Conservation (phyloP, 2,797 vertebrate species). For the Mastacembelus armatus region DNA sequence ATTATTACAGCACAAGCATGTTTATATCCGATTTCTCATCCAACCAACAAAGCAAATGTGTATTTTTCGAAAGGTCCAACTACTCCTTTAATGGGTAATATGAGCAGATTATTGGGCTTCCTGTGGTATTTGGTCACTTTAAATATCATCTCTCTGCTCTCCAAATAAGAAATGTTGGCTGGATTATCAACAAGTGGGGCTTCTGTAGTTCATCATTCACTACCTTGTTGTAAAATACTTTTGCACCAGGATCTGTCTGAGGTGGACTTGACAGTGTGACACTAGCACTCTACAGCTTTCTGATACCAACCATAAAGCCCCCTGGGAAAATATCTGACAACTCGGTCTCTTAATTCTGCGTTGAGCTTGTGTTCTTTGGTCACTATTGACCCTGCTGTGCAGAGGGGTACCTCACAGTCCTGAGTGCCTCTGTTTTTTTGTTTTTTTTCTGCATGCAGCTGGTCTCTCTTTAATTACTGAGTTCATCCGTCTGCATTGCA, state of each 20-base stretch:
- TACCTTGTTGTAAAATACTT: neutral
- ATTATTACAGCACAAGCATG: too few species aligned
- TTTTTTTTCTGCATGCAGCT: neutral
- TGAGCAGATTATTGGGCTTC: too few species aligned
- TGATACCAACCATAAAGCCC: constrained; percentile 10
- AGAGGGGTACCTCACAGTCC: constrained; percentile 32
- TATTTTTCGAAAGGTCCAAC: too few species aligned
- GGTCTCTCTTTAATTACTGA: neutral
- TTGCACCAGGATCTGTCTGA: neutral
- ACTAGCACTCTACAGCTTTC: too few species aligned
- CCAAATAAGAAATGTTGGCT: neutral
- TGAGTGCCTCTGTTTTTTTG: constrained; percentile 6
- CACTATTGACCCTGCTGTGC: constrained; percentile 6
- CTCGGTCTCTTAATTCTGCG: constrained; percentile 14
- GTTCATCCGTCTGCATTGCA: constrained; percentile 4
- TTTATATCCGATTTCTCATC: too few species aligned
- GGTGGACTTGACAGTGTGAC: too few species aligned
- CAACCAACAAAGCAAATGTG: too few species aligned
- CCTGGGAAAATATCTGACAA: constrained; percentile 32
- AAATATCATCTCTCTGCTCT: neutral
- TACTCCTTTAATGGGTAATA: neutral
- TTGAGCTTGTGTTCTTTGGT: constrained; percentile 41
- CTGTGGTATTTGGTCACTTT: neutral
- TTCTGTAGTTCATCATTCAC: too few species aligned
- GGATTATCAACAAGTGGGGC: neutral